Evolutionary conservation across 2,888 invertebrate species (phyloP), one percentile per base, ranked within the genome.

Genomic region (Steinernema carpocapsae): DNA sequence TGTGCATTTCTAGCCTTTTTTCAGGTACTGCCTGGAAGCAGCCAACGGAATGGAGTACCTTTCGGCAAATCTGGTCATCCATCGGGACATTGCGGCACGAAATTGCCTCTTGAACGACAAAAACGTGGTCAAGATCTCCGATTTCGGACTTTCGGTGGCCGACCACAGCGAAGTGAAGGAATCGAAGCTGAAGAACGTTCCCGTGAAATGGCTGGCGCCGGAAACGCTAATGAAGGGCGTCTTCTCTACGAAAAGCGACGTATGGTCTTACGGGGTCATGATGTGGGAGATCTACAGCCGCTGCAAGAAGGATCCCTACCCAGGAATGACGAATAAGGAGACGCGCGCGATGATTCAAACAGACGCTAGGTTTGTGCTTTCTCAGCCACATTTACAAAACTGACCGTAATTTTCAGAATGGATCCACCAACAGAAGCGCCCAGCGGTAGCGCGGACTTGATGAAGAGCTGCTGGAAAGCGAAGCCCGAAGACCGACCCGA

Each of bases 231-330:
- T 17, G 17, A 14, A 3, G 4, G 64, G 64, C 32, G 37, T 64
- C 1, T 64, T 64, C 64, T 26, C 64, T 1, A 64, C 64, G 12
- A 64, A 64, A 32, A 64, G 32, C 32, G 64, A 64, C 64, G 64
- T 64, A 1, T 64, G 64, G 64, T 32, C 32, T 7, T 64, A 48
- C n/a, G 73, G 73, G 14, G 45, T 74, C 10, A 42, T 74, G 70
- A 74, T 74, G 74, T 76, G 76, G 76, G 76, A 76, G 71, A 43
- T 77, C 19, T 77, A 77, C 59, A 71, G 45, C 22, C 73, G 75
- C 24, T 76, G 77, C 71, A 71, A 73, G 32, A 70, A 70, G 22
- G 77, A 77, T 22, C 77, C 77, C 26, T 77, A 72, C 46, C 77
- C 73, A 7, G 76, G 76, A 14, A 70, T 72, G 52, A 74, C 42